phyloP scores from a whole-genome alignment of 1,140 invertebrate species.

The Drosophila lacertosa region DNA sequence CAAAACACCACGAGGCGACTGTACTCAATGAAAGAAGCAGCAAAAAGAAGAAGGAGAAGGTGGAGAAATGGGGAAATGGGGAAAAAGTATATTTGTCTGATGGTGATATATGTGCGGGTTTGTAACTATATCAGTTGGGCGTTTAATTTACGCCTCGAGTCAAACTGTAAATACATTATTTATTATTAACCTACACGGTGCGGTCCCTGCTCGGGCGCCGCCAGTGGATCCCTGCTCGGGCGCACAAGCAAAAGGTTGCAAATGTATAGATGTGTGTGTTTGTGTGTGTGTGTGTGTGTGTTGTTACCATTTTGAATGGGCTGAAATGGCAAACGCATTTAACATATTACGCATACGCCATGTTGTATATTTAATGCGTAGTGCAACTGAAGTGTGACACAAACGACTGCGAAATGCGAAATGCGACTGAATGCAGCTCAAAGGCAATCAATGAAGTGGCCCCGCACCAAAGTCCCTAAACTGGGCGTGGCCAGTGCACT shows the following conservation, averaged over 20 bases:
- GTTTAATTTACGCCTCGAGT: conserved; percentile 58
- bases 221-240: background rate
- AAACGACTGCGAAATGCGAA: conserved; percentile 34
- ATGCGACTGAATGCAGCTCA: conserved; percentile 36
- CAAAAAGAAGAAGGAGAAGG: background rate
- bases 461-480: conserved; percentile 15
- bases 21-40: background rate
- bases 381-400: conserved; percentile 40
- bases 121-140: conserved; percentile 31
- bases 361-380: conserved; percentile 36
- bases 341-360: conserved; percentile 59
- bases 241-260: background rate
- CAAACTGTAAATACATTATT: conserved; percentile 54
- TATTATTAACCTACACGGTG: conserved; percentile 7
- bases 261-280: background rate
- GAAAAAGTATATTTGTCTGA: background rate
- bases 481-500: conserved; percentile 37
- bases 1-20: conserved; percentile 28
- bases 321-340: conserved; percentile 25
- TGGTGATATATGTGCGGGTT: conserved; percentile 11
- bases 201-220: background rate
- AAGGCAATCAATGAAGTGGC: conserved; percentile 69
- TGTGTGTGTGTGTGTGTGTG: no score
- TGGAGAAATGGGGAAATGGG: background rate
- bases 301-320: conserved; percentile 29